Evolutionary conservation across 2,888 invertebrate genomes (phyloP), one percentile per base, ranked within the genome.

Genomic region (Microchrysa polita): DNA sequence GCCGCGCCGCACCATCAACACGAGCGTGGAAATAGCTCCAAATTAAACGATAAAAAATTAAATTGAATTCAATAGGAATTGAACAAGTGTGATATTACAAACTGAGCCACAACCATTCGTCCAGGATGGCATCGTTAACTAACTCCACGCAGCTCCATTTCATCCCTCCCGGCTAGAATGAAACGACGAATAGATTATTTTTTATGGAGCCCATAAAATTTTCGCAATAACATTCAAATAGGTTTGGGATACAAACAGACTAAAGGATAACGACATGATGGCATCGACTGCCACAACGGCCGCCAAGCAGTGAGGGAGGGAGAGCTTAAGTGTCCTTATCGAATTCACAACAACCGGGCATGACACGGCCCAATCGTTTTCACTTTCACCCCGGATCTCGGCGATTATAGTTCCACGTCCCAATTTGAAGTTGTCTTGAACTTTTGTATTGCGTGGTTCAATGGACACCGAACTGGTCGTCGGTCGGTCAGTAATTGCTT

Each of bases 131-230:
- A 48, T 48, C 48, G 48, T 48, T 48, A 12, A 48, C 16, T 48
- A 34, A 34, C 27, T 34, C 27, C 27, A 34, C 42, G 42, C 48
- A 48, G 12, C 48, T 48, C 2, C 4, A 48, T 4, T 48, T 48
- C 12, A 12, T 48, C 14, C 12, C 14, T n/a, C 12, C 16, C 48
- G 12, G 10, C 61, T 1, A n/a, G n/a, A n/a, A n/a, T n/a, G n/a
- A n/a, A 16, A 34, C 16, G 5, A 14, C 61, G 40, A 61, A 42
- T 27, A 61, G n/a, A 23, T 5, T 16, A 5, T 34, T 16, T 61
- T 61, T 61, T 61, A 61, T 61, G 9, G 16, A 16, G 34, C 40
- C 61, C 12, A 61, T 61, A 61, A 61, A 61, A 61, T 61, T 61
- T 61, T 27, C 34, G 34, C 61, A 16, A 61, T 40, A 61, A n/a